Conservation (phyloP, 2,113 vertebrate species). For the Glareola pratincola region DNA sequence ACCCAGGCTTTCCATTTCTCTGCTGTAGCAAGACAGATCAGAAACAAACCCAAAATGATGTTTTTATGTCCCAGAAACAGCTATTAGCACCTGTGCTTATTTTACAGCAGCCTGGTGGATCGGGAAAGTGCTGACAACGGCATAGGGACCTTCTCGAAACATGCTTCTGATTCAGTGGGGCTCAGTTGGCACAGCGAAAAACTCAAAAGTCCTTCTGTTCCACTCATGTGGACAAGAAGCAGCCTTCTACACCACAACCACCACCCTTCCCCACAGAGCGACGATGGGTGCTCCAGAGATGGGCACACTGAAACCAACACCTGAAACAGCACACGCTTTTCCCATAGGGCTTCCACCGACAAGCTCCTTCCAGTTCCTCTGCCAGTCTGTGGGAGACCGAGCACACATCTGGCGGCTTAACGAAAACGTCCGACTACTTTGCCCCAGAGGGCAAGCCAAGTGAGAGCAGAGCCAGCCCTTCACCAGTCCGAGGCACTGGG, state of each 20-base stretch:
- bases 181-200: slow-evolving; percentile 69
- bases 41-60: slow-evolving; percentile 20
- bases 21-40: slow-evolving; percentile 45
- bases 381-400: not conserved
- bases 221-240: not conserved
- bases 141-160: slow-evolving; percentile 25
- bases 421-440: not conserved
- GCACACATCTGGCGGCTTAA: slow-evolving; percentile 27
- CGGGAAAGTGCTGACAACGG: slow-evolving; percentile 37
- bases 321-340: not conserved
- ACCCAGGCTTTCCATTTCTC: slow-evolving; percentile 49
- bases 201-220: not conserved
- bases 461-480: slow-evolving; percentile 31
- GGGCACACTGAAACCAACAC: not conserved
- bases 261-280: not conserved
- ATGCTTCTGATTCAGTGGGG: slow-evolving; percentile 16
- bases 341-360: not conserved
- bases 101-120: slow-evolving; percentile 44
- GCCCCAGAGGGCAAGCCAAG: slow-evolving; percentile 4
- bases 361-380: not conserved
- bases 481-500: slow-evolving; percentile 27
- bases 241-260: not conserved
- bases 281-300: not conserved
- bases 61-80: slow-evolving; percentile 51
- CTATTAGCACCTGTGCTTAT: slow-evolving; percentile 60